Conservation (phyloP, 1,140 invertebrate species). For the Thalassaphorura encarpata region DNA sequence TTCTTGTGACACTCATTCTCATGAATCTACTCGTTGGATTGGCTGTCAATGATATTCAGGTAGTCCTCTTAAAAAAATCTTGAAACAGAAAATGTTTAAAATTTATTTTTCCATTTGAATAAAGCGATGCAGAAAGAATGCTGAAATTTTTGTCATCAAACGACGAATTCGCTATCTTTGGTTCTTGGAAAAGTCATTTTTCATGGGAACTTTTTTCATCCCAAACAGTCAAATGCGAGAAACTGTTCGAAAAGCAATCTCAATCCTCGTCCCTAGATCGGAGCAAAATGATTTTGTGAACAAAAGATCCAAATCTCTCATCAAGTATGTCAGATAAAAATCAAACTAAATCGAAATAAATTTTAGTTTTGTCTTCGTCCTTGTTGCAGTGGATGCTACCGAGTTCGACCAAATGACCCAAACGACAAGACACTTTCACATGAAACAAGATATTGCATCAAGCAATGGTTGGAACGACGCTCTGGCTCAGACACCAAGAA, state of each 20-base stretch:
- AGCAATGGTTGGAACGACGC: too few relatives aligned
- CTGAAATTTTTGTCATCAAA: slow-evolving; percentile 23
- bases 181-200: slow-evolving; percentile 21
- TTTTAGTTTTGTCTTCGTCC: too few relatives aligned
- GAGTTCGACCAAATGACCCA: too few relatives aligned
- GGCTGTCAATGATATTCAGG: slow-evolving; percentile 40
- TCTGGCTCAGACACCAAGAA: too few relatives aligned
- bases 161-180: slow-evolving; percentile 23
- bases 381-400: too few relatives aligned
- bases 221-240: slow-evolving; percentile 8
- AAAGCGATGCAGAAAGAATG: slow-evolving; percentile 19
- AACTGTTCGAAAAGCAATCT: slow-evolving; percentile 9
- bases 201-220: slow-evolving; percentile 7
- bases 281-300: too few relatives aligned
- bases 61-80: not conserved
- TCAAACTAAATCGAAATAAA: too few relatives aligned
- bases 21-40: slow-evolving; percentile 43
- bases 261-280: slow-evolving; percentile 7
- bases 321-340: too few relatives aligned
- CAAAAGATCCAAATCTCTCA: too few relatives aligned
- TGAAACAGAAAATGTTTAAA: not conserved
- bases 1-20: slow-evolving; percentile 39
- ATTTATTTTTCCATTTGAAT: not conserved
- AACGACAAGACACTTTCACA: too few relatives aligned
- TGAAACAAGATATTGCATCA: too few relatives aligned